A percentile compares a stretch with the other conserved stretches of the same genome.
Evolutionary conservation across 2,888 invertebrate species (phyloP).

Genomic region (Capitulum mitella): DNA sequence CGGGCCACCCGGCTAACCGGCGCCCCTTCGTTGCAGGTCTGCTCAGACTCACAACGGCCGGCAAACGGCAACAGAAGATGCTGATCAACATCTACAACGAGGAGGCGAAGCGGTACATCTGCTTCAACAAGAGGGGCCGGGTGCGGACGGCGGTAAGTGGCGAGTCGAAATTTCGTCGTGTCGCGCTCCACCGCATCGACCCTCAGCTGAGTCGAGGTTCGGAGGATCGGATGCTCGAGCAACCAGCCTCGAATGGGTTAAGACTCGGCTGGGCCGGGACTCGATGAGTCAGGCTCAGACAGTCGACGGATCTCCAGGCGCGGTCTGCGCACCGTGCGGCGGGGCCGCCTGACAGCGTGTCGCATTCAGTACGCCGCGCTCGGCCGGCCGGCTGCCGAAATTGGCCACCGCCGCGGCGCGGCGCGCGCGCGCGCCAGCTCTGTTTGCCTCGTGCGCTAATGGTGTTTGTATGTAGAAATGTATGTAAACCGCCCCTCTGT

Average conservation of each 20-base stretch:
- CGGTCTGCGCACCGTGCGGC: too few relatives aligned
- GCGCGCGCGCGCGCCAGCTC: neutral
- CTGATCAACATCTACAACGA: constrained; percentile 3
- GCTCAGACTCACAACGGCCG: neutral
- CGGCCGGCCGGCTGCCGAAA: neutral
- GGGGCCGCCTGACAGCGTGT: too few relatives aligned
- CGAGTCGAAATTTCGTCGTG: too few relatives aligned
- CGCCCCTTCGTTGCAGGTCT: neutral
- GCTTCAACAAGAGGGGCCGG: neutral
- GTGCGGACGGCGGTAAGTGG: neutral
- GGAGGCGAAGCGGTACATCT: neutral
- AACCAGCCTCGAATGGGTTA: too few relatives aligned
- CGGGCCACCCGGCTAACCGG: too few relatives aligned
- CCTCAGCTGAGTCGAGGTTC: too few relatives aligned
- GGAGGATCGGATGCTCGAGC: too few relatives aligned
- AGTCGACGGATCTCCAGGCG: too few relatives aligned
- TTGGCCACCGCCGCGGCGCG: neutral
- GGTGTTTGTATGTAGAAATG: constrained; percentile 22
- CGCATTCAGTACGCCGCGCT: too few relatives aligned
- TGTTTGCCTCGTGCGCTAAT: constrained; percentile 14
- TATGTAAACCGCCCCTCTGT: neutral
- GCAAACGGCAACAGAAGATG: neutral
- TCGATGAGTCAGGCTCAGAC: too few relatives aligned
- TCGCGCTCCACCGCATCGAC: too few relatives aligned
- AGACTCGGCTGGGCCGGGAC: too few relatives aligned